Conservation (phyloP, 1,140 invertebrate genomes). For the Argopecten irradians region DNA sequence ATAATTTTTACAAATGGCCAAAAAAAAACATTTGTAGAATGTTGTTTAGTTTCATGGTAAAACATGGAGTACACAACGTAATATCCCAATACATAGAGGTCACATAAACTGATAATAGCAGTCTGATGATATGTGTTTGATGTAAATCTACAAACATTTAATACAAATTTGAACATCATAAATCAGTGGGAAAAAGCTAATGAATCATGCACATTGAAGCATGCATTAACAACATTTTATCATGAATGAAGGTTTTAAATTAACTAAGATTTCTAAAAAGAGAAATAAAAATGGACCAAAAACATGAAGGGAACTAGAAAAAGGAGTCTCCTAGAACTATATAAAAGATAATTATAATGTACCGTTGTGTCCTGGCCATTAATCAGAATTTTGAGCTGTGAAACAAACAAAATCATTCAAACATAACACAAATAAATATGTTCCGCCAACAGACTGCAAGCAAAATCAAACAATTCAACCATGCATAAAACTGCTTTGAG, state of each 20-base stretch:
- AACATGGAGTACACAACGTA: too few species aligned
- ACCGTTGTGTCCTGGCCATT: not conserved
- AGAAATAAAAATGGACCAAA: not conserved
- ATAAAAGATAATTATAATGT: not conserved
- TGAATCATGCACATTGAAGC: not conserved
- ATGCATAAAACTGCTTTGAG: too few species aligned
- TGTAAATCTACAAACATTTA: too few species aligned
- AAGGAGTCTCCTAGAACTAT: not conserved
- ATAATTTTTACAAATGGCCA: too few species aligned
- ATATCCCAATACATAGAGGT: too few species aligned
- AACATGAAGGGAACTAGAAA: slow-evolving; percentile 9
- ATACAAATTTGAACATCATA: too few species aligned
- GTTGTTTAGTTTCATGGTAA: too few species aligned
- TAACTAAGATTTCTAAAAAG: not conserved
- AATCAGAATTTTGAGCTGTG: not conserved
- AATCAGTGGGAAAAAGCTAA: too few species aligned
- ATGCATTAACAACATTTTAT: not conserved
- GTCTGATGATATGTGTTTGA: too few species aligned
- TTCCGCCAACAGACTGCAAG: not conserved
- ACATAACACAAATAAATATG: not conserved
- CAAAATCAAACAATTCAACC: too few species aligned
- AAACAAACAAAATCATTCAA: not conserved
- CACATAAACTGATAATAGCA: too few species aligned
- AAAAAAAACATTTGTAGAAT: too few species aligned
- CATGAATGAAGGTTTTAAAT: not conserved